Base-by-base conservation (phyloP, 2,888 invertebrate species). In the Drosophila leonis region DNA sequence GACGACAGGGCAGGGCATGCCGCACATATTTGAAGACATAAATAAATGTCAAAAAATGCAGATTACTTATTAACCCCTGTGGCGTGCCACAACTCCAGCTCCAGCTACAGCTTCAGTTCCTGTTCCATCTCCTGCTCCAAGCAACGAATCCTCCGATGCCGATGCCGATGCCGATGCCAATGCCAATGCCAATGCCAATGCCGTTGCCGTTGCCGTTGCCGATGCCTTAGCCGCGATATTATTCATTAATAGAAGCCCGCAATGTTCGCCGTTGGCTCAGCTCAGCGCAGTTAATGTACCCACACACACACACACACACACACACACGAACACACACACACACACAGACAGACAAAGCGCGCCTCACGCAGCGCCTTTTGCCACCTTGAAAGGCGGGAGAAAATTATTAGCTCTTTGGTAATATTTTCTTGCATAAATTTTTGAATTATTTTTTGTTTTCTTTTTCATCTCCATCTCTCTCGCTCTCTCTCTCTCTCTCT, bases 41-140 rank as follows among this genome's bases (percentile, higher is more conserved):
- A 91, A 91, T 92, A 92, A 91, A 91, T 92, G 92, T 91, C 91
- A 92, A 91, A 91, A 87, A 92, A 92, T 91, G 90, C 90, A 92
- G 92, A 92, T 91, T 91, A 92, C 91, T 91, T 91, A 91, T 91
- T 91, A 92, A 91, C 91, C 91, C 91, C 91, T 87, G 90, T 90
- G 87, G 92, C 91, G 92, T 80, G 73, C 89, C 88, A 78, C 88
- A 81, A 65, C 64, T 51, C 62, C 60, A 67, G 52, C 61, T 35
- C 44, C 72, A 31, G 27, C 61, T 35, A 39, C 72, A 31, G 27
- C 61, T 49, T 20, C 37, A 20, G 10, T 46, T 56, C 42, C 67
- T 13, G 15, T 41, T 29, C 49, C 57, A 15, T 0, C 59, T 42
- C 41, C 35, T 31, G n/a, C 33, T 41, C 24, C 0, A n/a, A n/a